Evolutionary conservation across 1,140 invertebrate genomes (phyloP).

Genomic region (Heliconius congener): DNA sequence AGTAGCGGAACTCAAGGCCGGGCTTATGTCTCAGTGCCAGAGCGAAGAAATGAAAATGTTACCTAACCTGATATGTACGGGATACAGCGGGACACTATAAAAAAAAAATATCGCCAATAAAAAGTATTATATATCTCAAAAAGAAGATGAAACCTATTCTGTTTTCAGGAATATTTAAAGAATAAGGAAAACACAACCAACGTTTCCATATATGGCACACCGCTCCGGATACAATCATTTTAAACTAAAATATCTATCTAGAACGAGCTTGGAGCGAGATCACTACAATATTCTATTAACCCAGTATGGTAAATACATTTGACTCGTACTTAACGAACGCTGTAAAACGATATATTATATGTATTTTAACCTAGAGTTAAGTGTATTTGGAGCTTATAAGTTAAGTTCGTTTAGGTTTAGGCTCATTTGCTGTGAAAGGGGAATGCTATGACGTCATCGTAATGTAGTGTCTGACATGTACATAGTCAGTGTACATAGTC

Average conservation of each 20-base stretch:
- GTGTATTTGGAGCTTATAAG: neutral
- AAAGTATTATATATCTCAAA: too few relatives aligned
- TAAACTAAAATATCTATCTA: slow-evolving; percentile 5
- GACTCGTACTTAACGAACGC: neutral
- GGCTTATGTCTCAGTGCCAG: too few relatives aligned
- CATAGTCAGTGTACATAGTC: too few relatives aligned
- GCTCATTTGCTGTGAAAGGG: too few relatives aligned
- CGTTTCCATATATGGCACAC: slow-evolving; percentile 20
- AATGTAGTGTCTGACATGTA: too few relatives aligned
- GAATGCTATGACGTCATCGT: too few relatives aligned
- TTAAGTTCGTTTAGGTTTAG: neutral
- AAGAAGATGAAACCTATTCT: neutral
- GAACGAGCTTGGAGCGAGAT: neutral
- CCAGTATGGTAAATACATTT: slow-evolving; percentile 11
- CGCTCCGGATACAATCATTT: neutral
- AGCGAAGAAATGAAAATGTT: too few relatives aligned
- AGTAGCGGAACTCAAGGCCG: too few relatives aligned
- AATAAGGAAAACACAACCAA: neutral
- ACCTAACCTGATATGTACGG: too few relatives aligned
- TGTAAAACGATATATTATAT: neutral
- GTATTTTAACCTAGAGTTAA: neutral
- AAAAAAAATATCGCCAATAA: too few relatives aligned
- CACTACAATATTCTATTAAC: slow-evolving; percentile 1
- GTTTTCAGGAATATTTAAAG: neutral
- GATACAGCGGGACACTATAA: too few relatives aligned